These are phyloP conservation scores for Hecatera dysodea DNA, from an alignment of 2,888 invertebrate species.

Conservation along the genomic window DNA sequence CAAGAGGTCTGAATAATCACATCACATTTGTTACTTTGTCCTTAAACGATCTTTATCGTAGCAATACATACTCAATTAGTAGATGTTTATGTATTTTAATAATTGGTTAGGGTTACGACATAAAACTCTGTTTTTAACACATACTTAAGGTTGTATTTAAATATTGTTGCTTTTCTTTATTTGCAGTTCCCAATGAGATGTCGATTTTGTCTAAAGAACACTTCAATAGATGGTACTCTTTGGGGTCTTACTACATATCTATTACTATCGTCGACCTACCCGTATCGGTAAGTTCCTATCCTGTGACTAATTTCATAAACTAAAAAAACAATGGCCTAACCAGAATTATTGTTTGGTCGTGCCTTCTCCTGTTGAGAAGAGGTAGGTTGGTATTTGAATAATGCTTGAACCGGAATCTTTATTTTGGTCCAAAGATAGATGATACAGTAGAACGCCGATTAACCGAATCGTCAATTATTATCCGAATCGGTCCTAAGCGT, in stretches of 20 bases:
- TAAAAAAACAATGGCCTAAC: background rate
- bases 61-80: no score
- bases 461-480: no score
- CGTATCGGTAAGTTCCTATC: constrained; percentile 91
- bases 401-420: no score
- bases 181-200: constrained; percentile 95
- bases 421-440: no score
- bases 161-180: constrained; percentile 26
- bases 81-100: no score
- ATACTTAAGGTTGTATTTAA: background rate
- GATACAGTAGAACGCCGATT: no score
- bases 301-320: background rate
- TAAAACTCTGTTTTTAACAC: constrained; percentile 6
- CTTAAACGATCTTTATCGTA: background rate
- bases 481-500: no score
- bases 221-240: constrained; percentile 97
- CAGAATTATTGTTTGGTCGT: background rate
- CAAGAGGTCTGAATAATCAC: background rate
- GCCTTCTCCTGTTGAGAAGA: background rate
- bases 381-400: no score
- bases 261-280: constrained; percentile 95
- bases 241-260: constrained; percentile 95
- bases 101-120: background rate
- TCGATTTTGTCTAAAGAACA: constrained; percentile 95
- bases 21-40: background rate